Base-by-base conservation (phyloP, 2,888 invertebrate species). In the Saturnia japonica region DNA sequence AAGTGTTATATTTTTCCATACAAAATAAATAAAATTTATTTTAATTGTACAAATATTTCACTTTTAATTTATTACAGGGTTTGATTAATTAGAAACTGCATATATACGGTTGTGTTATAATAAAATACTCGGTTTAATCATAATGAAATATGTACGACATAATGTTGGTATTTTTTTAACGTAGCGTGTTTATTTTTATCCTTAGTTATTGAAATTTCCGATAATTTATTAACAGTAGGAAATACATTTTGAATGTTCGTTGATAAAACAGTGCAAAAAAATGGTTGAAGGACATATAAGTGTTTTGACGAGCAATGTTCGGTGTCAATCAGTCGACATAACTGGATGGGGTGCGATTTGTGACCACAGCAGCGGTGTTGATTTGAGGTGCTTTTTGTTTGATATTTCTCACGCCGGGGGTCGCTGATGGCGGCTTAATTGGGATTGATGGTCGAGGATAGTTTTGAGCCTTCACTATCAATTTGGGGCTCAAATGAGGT, bases 321-420 rank as follows among this genome's bases (percentile, higher is more conserved):
- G 68, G 40, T 12, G 19, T 51, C 45, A 71, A 47, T 22, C 71
- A 71, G 60, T 71, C 71, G 68, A 28, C 60, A 22, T 72, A 68
- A 66, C 67, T 45, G 16, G 66, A 62, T 6, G 57, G 72, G 70
- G 51, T 71, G 70, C 66, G 72, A 76, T 88, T 91, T 89, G 89
- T 88, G 86, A 84, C 77, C 86, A 85, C 83, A 84, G 80, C 83
- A 84, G 80, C 82, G 77, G 82, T 79, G 79, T 83, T 86, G 88
- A 87, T 89, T 88, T 88, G 87, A 77, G 77, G 81, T 80, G 87
- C 78, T 45, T 82, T 89, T 89, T 89, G 91, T 90, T 86, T 85
- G 90, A 88, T 89, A 90, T 91, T 91, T 92, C 91, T 90, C 92
- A 91, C 91, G 87, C 87, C 78, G 80, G 85, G 83, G 85, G 80